Evolutionary conservation across 92 coral and sea anemone genomes (phyloP).

Genomic region (Zoanthus gigantus): DNA sequence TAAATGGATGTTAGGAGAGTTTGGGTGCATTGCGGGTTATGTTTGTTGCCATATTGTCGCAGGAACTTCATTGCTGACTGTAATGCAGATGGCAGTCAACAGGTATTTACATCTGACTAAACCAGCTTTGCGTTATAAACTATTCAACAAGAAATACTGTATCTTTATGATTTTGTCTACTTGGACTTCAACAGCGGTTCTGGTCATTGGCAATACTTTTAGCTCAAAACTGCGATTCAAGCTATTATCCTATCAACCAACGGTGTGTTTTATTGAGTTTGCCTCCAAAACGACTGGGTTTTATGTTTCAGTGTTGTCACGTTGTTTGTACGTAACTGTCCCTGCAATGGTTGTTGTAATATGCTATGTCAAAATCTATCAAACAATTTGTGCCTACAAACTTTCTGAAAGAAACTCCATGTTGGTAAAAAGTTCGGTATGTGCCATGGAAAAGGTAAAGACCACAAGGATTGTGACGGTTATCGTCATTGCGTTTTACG

Average conservation of each 20-base stretch:
- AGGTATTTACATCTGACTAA: neutral
- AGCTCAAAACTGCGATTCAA: neutral
- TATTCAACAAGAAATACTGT: neutral
- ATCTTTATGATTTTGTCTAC: neutral
- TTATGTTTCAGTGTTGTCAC: neutral
- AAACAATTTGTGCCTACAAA: constrained; percentile 13
- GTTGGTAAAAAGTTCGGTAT: neutral
- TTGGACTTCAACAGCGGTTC: neutral
- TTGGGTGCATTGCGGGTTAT: neutral
- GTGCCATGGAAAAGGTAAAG: neutral
- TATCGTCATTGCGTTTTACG: neutral
- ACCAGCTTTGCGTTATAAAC: neutral
- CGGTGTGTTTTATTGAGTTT: neutral
- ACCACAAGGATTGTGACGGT: constrained; percentile 5
- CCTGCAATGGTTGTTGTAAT: neutral
- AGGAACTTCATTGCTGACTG: constrained; percentile 11
- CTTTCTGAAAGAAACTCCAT: neutral
- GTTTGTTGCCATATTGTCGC: neutral
- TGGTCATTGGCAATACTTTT: neutral
- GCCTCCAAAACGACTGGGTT: neutral
- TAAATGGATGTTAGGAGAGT: constrained; percentile 9
- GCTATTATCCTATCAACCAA: neutral
- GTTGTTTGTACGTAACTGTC: neutral
- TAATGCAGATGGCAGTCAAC: constrained; percentile 20
- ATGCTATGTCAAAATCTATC: constrained; percentile 14